These are phyloP conservation scores for Hybos culiciformis DNA, from an alignment of 2,888 invertebrate species.

Conservation along the genomic window DNA sequence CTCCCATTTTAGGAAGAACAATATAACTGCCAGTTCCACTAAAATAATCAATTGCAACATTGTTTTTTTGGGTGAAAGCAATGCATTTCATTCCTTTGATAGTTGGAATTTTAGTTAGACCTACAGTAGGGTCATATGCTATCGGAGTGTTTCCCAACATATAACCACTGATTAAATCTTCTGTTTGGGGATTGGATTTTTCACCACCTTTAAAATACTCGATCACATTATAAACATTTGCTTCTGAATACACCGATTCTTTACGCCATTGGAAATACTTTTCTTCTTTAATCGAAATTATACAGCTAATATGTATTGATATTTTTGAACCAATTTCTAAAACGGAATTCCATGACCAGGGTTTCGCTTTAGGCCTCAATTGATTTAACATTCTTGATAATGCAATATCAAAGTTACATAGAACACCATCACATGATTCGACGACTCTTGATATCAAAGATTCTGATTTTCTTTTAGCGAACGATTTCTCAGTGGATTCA, in stretches of 20 bases:
- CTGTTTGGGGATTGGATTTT: constrained; percentile 37
- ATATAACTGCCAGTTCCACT: constrained; percentile 42
- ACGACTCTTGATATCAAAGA: constrained; percentile 27
- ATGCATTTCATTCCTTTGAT: constrained; percentile 46
- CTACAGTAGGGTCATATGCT: constrained; percentile 37
- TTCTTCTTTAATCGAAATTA: constrained; percentile 40
- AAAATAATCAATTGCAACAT: constrained; percentile 42
- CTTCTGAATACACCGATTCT: constrained; percentile 34
- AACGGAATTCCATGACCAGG: constrained; percentile 50
- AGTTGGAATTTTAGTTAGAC: constrained; percentile 38
- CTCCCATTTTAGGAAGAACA: constrained; percentile 40
- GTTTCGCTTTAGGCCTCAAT: constrained; percentile 38
- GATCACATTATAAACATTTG: constrained; percentile 35
- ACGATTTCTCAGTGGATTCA: constrained; percentile 13
- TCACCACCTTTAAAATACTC: constrained; percentile 37
- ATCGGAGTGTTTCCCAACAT: constrained; percentile 32
- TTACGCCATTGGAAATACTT: constrained; percentile 25
- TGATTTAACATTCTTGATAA: constrained; percentile 44
- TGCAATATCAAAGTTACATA: constrained; percentile 46
- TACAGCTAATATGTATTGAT: constrained; percentile 46
- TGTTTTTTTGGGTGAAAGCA: constrained; percentile 47
- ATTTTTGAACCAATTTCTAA: constrained; percentile 46
- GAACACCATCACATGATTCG: constrained; percentile 35
- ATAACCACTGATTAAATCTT: constrained; percentile 41
- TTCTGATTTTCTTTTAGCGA: constrained; percentile 10